These are phyloP conservation scores for Eupithecia inturbata DNA, from an alignment of 2,888 invertebrate genomes.

Conservation along the genomic window DNA sequence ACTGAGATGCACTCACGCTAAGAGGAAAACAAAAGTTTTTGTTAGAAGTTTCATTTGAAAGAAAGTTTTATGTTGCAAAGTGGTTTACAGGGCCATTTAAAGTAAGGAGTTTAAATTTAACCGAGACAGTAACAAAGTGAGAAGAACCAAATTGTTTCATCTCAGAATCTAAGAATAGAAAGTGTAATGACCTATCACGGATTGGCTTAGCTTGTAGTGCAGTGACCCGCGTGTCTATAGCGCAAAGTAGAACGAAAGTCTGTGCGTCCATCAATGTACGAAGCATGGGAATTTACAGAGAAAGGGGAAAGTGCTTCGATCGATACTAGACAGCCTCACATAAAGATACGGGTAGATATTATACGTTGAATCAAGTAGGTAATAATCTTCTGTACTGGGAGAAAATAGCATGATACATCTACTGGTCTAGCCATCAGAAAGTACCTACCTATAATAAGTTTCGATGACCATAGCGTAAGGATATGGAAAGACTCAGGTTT, in stretches of 20 bases:
- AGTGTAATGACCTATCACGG: constrained; percentile 14
- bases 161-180: constrained; percentile 17
- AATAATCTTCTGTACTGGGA: background rate
- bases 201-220: constrained; percentile 8
- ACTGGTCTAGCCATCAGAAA: background rate
- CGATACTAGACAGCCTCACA: background rate
- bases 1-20: constrained; percentile 87
- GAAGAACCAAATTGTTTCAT: background rate
- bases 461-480: background rate
- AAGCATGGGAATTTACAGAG: constrained; percentile 29
- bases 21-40: constrained; percentile 45
- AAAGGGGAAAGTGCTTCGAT: constrained; percentile 51
- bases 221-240: constrained; percentile 10
- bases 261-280: background rate
- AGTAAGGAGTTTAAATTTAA: background rate
- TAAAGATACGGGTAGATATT: background rate
- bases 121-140: background rate
- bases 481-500: background rate
- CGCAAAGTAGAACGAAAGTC: constrained; percentile 9
- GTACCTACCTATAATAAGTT: no score
- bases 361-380: constrained; percentile 1
- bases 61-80: no score
- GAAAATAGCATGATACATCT: constrained; percentile 7
- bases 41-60: background rate
- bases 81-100: background rate